These are phyloP conservation scores for Hemichromis elongatus DNA, from an alignment of 2,113 vertebrate species.

Conservation along the genomic window DNA sequence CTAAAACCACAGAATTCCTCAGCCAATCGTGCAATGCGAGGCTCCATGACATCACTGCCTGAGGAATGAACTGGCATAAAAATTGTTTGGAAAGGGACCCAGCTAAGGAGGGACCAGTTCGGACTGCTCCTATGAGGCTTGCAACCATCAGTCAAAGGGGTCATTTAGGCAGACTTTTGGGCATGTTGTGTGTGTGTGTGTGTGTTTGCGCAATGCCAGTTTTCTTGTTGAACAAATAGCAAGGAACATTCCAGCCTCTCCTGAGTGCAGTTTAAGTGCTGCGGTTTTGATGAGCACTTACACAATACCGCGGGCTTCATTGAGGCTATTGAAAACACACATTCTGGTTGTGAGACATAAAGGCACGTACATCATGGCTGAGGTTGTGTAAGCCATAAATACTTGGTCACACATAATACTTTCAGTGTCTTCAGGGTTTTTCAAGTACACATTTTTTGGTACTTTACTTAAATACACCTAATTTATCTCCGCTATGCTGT, in stretches of 20 bases:
- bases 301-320: slow-evolving; percentile 15
- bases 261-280: slow-evolving; percentile 7
- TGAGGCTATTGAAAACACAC: slow-evolving; percentile 7
- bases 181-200: neutral
- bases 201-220: neutral
- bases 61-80: slow-evolving; percentile 69
- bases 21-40: slow-evolving; percentile 48
- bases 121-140: neutral
- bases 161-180: neutral
- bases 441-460: neutral
- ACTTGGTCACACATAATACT: neutral
- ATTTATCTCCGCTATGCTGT: neutral
- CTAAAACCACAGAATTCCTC: slow-evolving; percentile 70
- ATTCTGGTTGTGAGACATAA: slow-evolving; percentile 5
- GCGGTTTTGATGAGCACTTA: slow-evolving; percentile 33
- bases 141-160: slow-evolving; percentile 23
- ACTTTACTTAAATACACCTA: neutral
- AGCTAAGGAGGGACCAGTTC: slow-evolving; percentile 48
- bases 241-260: slow-evolving; percentile 8
- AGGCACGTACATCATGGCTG: neutral
- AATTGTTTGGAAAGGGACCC: slow-evolving; percentile 51
- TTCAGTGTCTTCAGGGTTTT: neutral
- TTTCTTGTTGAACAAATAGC: slow-evolving; percentile 17
- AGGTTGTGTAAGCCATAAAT: neutral
- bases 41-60: slow-evolving; percentile 68